Conservation (phyloP, 2,888 invertebrate genomes). For the Argyresthia albistria region DNA sequence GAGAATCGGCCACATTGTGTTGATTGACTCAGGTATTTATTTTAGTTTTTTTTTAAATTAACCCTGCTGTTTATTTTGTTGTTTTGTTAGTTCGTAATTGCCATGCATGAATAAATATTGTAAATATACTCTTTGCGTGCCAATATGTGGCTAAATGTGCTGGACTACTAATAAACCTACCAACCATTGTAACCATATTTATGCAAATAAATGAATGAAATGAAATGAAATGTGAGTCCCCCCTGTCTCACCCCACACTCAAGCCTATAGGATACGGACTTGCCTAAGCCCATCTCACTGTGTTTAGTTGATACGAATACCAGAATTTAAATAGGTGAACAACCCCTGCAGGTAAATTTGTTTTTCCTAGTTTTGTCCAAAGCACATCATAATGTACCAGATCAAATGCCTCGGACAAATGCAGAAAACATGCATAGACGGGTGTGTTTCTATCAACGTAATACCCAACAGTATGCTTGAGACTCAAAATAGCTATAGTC, state of each 20-base stretch:
- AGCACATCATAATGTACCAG: background rate
- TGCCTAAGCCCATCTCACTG: slow-evolving; percentile 11
- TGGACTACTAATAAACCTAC: too few relatives aligned
- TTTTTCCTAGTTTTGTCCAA: slow-evolving; percentile 10
- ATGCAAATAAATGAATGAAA: too few relatives aligned
- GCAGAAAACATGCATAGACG: slow-evolving; percentile 1
- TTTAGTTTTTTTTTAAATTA: too few relatives aligned
- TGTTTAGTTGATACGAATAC: slow-evolving; percentile 14
- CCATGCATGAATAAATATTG: too few relatives aligned
- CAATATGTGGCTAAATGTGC: too few relatives aligned
- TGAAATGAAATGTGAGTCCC: slow-evolving; percentile 6
- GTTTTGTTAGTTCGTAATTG: too few relatives aligned
- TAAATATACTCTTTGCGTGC: too few relatives aligned
- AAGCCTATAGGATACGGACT: slow-evolving; percentile 3
- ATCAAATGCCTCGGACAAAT: slow-evolving; percentile 3
- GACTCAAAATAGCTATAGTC: background rate
- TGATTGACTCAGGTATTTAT: too few relatives aligned
- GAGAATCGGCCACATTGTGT: too few relatives aligned
- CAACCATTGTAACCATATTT: too few relatives aligned
- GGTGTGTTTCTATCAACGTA: background rate
- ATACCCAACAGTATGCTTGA: slow-evolving; percentile 1
- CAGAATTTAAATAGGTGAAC: slow-evolving; percentile 11
- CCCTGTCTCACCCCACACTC: slow-evolving; percentile 9
- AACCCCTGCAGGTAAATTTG: slow-evolving; percentile 3
- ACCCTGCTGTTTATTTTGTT: too few relatives aligned